phyloP scores from a whole-genome alignment of 35 echinoderm and acorn worm species.

The Nesometra sesokonis region DNA sequence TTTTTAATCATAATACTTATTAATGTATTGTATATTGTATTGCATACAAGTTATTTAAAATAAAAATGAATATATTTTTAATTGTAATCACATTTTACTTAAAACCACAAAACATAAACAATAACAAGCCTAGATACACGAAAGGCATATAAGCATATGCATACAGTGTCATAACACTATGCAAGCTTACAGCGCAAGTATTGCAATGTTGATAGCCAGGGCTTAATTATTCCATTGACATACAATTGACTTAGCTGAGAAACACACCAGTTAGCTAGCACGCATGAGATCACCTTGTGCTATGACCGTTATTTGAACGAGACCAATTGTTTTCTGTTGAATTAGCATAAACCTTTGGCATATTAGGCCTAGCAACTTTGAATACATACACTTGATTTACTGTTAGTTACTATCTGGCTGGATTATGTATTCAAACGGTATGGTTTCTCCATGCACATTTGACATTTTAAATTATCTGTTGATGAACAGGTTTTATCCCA shows the following conservation, averaged over 20 bases:
- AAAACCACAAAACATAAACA: too few relatives aligned
- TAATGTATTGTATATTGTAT: too few relatives aligned
- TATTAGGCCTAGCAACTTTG: not conserved
- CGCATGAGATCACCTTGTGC: not conserved
- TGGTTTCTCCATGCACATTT: not conserved
- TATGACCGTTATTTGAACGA: not conserved
- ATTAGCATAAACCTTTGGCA: not conserved
- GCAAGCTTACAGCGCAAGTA: too few relatives aligned
- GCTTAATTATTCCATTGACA: not conserved
- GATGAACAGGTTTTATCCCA: not conserved
- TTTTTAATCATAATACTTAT: too few relatives aligned
- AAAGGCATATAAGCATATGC: too few relatives aligned
- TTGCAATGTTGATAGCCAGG: too few relatives aligned
- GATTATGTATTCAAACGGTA: not conserved
- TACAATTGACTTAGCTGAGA: not conserved
- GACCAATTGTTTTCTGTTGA: not conserved
- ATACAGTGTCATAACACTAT: too few relatives aligned
- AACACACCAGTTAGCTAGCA: not conserved
- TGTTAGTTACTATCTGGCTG: not conserved
- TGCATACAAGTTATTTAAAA: too few relatives aligned
- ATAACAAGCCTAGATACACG: too few relatives aligned
- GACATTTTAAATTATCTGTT: not conserved
- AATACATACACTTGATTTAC: not conserved
- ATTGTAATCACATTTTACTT: too few relatives aligned
- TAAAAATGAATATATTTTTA: too few relatives aligned